Conservation (phyloP, 2,113 vertebrate species). For the Scomber japonicus region DNA sequence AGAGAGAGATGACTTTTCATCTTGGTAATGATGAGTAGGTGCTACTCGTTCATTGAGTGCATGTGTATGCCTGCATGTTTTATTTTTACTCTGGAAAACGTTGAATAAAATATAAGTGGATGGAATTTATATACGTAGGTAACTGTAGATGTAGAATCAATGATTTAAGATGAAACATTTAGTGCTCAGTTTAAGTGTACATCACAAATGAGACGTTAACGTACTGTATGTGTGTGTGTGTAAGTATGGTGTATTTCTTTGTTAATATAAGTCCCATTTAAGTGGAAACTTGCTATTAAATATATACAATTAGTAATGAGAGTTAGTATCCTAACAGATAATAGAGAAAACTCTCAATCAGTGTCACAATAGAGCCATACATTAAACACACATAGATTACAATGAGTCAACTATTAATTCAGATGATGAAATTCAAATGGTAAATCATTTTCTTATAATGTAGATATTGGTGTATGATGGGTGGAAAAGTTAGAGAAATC, state of each 20-base stretch:
- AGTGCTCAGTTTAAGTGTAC: neutral
- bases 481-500: no score
- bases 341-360: neutral
- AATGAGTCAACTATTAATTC: neutral
- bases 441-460: slow-evolving; percentile 3
- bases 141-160: neutral
- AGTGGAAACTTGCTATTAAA: neutral
- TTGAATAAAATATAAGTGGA: slow-evolving; percentile 62
- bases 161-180: slow-evolving; percentile 51
- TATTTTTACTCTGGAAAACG: slow-evolving; percentile 28
- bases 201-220: neutral
- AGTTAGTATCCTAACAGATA: no score
- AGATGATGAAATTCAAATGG: neutral
- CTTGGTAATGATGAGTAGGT: slow-evolving; percentile 24
- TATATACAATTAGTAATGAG: slow-evolving; percentile 6
- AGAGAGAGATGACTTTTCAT: slow-evolving; percentile 52
- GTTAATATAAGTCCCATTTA: neutral
- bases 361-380: neutral
- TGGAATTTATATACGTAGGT: slow-evolving; percentile 26
- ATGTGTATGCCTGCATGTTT: slow-evolving; percentile 18
- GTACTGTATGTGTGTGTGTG: neutral
- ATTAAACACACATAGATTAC: neutral
- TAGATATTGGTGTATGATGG: no score
- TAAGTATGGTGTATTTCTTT: neutral
- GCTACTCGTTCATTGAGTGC: neutral